Conservation (phyloP, 2,113 vertebrate species). For the Petromus typicus region DNA sequence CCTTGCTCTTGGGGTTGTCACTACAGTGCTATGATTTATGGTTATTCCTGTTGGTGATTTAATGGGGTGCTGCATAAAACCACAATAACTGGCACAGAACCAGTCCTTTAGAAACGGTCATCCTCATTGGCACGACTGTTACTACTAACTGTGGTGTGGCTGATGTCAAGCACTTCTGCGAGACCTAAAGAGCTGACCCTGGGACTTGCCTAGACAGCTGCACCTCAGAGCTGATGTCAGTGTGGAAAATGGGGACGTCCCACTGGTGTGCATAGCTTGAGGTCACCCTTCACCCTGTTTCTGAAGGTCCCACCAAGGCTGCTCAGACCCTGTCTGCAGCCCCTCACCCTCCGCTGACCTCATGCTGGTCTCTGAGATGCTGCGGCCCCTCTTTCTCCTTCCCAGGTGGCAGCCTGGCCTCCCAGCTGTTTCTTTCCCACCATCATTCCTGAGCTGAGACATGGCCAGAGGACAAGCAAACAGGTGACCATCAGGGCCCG, state of each 20-base stretch:
- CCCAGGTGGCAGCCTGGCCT: not conserved
- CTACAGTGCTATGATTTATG: not conserved
- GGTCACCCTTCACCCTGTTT: not conserved
- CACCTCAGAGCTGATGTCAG: not conserved
- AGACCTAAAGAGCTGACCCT: too few species aligned
- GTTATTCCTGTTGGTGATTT: not conserved
- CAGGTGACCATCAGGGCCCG: not conserved
- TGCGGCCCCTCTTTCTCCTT: not conserved
- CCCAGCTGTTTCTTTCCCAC: not conserved
- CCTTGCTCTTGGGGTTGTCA: fast-evolving
- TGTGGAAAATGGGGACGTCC: not conserved
- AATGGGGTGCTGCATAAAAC: not conserved
- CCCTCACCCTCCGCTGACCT: not conserved
- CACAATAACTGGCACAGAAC: fast-evolving
- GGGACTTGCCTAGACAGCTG: not conserved
- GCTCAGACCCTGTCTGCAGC: not conserved
- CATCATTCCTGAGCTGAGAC: not conserved
- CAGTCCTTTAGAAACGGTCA: not conserved
- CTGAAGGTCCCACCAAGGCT: not conserved
- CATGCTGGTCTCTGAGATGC: not conserved
- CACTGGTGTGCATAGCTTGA: not conserved
- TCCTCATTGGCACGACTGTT: fast-evolving
- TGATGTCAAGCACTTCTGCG: fast-evolving
- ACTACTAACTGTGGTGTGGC: too few species aligned
- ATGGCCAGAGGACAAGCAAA: not conserved